Evolutionary conservation across 2,797 vertebrate genomes (phyloP).

Genomic region (Malacoraja senta): DNA sequence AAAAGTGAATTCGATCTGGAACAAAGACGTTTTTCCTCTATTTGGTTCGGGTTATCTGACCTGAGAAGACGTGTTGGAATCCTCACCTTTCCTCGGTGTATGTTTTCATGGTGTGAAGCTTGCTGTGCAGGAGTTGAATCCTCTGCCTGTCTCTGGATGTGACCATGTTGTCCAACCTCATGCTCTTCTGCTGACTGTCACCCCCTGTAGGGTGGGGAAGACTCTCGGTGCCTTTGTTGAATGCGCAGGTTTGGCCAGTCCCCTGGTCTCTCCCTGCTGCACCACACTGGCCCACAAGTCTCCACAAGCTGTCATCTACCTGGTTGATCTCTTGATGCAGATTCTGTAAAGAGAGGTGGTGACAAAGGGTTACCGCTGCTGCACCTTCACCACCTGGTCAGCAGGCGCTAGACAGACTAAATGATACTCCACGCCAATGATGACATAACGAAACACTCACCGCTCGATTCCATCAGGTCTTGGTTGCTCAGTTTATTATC

Average conservation of each 20-base stretch:
- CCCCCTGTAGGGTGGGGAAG: not conserved
- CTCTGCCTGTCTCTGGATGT: not conserved
- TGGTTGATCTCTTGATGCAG: not conserved
- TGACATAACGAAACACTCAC: not conserved
- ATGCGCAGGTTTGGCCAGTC: not conserved
- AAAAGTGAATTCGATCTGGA: not conserved
- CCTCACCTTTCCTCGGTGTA: conserved; percentile 14
- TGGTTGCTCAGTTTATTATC: not conserved
- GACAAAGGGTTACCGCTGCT: not conserved
- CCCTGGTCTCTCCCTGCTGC: too few species aligned
- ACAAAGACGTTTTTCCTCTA: not conserved
- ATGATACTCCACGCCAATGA: not conserved
- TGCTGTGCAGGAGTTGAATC: conserved; percentile 8
- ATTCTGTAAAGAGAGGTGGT: not conserved
- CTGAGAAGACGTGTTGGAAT: not conserved
- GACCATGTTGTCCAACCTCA: too few species aligned
- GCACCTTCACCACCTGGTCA: not conserved
- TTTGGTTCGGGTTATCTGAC: too few species aligned
- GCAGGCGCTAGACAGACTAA: not conserved
- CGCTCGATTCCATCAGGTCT: not conserved
- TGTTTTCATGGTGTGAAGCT: not conserved
- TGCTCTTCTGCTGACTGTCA: not conserved
- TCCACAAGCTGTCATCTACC: not conserved
- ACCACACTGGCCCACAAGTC: not conserved
- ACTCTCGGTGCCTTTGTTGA: too few species aligned